These are phyloP conservation scores for Dryas iulia DNA, from an alignment of 1,140 invertebrate genomes.

Conservation along the genomic window DNA sequence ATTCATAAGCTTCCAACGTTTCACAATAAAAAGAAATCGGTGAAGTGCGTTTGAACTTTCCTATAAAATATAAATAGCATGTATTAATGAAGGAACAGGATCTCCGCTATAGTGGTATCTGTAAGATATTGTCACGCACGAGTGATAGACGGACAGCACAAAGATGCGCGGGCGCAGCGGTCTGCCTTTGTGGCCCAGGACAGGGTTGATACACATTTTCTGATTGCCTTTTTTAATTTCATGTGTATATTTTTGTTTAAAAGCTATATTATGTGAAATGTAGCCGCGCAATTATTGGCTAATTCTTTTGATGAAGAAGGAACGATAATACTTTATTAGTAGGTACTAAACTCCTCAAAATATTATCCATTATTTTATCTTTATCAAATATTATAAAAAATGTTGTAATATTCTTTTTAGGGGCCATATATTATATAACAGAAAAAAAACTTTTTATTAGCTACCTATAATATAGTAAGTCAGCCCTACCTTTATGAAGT, in stretches of 20 bases:
- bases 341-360: too few relatives aligned
- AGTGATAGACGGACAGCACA: conserved; percentile 41
- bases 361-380: too few relatives aligned
- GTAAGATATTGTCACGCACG: conserved; percentile 45
- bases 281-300: too few relatives aligned
- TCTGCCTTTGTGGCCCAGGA: background rate
- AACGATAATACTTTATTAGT: too few relatives aligned
- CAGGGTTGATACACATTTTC: background rate
- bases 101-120: conserved; percentile 22
- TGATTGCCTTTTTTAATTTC: background rate
- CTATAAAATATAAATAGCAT: conserved; percentile 9
- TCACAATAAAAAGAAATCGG: background rate
- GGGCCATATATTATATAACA: too few relatives aligned
- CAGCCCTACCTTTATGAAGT: conserved; percentile 40
- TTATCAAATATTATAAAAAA: too few relatives aligned
- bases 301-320: too few relatives aligned
- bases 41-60: background rate
- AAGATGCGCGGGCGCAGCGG: conserved; percentile 36
- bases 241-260: background rate
- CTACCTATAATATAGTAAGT: background rate
- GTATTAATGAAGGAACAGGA: conserved; percentile 33
- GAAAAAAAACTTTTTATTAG: too few relatives aligned
- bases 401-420: too few relatives aligned
- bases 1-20: background rate
- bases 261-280: background rate